phyloP scores from a whole-genome alignment of 1,140 invertebrate species.

The Chrysomallon squamiferum region DNA sequence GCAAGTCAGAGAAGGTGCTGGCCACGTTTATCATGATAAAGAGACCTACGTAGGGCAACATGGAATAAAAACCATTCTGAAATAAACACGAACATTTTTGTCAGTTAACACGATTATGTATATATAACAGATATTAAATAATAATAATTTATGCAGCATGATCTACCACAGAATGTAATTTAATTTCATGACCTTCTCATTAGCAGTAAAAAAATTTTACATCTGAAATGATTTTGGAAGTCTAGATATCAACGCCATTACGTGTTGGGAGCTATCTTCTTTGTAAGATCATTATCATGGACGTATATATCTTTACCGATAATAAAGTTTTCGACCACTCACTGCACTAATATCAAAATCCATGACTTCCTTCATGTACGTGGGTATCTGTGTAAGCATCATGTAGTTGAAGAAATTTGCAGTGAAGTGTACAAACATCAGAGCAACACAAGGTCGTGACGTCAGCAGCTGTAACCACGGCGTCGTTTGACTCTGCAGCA shows the following conservation, averaged over 20 bases:
- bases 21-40: constrained; percentile 39
- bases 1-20: constrained; percentile 42
- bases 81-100: too few species aligned
- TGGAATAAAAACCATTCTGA: constrained; percentile 3
- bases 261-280: too few species aligned
- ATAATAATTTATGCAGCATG: too few species aligned
- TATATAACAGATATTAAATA: too few species aligned
- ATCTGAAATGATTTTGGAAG: too few species aligned
- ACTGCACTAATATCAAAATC: constrained; percentile 55
- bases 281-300: too few species aligned
- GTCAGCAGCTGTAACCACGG: constrained; percentile 93
- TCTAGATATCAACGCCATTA: too few species aligned
- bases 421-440: constrained; percentile 98
- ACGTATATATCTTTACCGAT: too few species aligned
- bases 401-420: constrained; percentile 97
- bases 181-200: too few species aligned
- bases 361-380: constrained; percentile 57
- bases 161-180: too few species aligned
- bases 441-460: constrained; percentile 96
- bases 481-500: neutral
- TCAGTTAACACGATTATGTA: too few species aligned
- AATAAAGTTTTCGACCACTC: constrained; percentile 5
- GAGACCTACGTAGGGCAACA: constrained; percentile 49
- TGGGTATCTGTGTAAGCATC: constrained; percentile 56
- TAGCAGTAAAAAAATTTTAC: too few species aligned